Conservation (phyloP, 1,140 invertebrate species). For the Popillia japonica region DNA sequence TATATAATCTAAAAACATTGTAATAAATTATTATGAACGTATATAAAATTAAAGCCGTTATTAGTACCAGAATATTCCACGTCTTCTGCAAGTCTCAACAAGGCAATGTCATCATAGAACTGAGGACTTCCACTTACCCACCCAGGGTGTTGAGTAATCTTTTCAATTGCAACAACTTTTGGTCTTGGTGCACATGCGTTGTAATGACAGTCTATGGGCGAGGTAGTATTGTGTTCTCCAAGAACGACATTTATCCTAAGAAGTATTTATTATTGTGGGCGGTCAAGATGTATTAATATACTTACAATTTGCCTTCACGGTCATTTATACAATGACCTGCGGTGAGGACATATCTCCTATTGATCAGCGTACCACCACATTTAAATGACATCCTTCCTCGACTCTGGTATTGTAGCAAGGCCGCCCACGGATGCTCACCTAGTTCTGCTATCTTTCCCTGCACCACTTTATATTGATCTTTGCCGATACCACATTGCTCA, state of each 20-base stretch:
- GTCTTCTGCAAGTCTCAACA: conserved; percentile 23
- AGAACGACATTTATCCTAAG: conserved; percentile 40
- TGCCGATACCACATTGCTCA: neutral
- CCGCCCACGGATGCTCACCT: conserved; percentile 78
- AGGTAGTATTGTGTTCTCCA: conserved; percentile 42
- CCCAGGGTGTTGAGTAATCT: conserved; percentile 60
- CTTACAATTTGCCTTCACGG: conserved; percentile 53
- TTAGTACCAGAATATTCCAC: conserved; percentile 36
- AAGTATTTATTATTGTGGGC: neutral
- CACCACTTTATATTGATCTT: conserved; percentile 58
- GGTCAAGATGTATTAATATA: conserved; percentile 6
- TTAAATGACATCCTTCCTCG: conserved; percentile 55
- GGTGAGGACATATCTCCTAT: conserved; percentile 63
- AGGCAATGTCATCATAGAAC: conserved; percentile 45
- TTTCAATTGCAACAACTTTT: conserved; percentile 57
- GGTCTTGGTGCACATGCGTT: conserved; percentile 59
- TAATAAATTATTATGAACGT: neutral
- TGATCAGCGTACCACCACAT: conserved; percentile 65
- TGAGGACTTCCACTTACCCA: conserved; percentile 53
- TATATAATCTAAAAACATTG: conserved; percentile 33
- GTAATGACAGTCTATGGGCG: conserved; percentile 41
- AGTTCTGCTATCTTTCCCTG: conserved; percentile 62
- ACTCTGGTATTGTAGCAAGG: conserved; percentile 69
- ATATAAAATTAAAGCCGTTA: neutral
- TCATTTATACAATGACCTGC: conserved; percentile 65